A percentile compares a stretch with the other conserved stretches of the same genome.
phyloP scores from a whole-genome alignment of 2,113 vertebrate species.

The Enhydra lutris region DNA sequence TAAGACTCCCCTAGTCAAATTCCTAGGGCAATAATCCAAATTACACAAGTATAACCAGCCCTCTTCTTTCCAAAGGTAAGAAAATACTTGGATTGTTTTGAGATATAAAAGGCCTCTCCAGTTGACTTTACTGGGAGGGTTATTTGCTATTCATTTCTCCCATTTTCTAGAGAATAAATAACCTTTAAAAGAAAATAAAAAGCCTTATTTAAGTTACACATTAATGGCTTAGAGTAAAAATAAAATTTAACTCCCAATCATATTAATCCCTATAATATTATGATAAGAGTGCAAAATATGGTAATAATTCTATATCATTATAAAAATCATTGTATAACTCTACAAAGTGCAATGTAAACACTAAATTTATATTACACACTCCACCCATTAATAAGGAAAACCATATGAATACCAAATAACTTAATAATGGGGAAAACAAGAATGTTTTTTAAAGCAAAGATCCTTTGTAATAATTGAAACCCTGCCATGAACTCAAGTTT shows the following conservation, averaged over 20 bases:
- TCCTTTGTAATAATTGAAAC: conserved; percentile 42
- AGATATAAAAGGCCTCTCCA: background rate
- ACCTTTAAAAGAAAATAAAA: conserved; percentile 30
- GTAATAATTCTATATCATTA: conserved; percentile 64
- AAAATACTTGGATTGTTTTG: background rate
- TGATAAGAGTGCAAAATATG: conserved; percentile 6
- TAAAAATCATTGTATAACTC: conserved; percentile 51
- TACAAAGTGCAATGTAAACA: conserved; percentile 7
- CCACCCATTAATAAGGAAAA: conserved; percentile 59
- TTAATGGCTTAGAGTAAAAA: conserved; percentile 43
- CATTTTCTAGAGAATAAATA: background rate
- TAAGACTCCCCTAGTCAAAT: background rate
- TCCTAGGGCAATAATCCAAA: background rate
- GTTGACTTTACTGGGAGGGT: background rate
- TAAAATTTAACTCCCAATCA: conserved; percentile 53
- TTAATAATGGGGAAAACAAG: conserved; percentile 19
- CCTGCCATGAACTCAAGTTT: background rate
- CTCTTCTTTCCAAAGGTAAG: background rate
- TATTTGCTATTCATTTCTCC: conserved; percentile 31
- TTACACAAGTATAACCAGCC: background rate
- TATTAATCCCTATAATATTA: conserved; percentile 47
- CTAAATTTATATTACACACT: conserved; percentile 50
- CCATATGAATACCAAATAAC: conserved; percentile 31
- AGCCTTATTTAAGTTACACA: conserved; percentile 19
- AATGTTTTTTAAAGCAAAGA: conserved; percentile 47